Conservation (phyloP, 2,888 invertebrate species). For the Venusia cambrica region DNA sequence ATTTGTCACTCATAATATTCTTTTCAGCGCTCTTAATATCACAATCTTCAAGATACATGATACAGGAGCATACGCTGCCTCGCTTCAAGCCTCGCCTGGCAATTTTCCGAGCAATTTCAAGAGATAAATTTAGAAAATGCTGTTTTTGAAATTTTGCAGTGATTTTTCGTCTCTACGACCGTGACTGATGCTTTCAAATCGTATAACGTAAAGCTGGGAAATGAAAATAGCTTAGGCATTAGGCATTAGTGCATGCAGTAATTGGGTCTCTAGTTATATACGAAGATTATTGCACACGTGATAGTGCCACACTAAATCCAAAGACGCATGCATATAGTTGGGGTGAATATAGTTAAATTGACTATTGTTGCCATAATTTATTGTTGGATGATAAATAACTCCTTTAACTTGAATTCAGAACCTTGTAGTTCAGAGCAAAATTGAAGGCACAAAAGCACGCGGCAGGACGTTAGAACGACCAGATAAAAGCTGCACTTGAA, state of each 20-base stretch:
- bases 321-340: no score
- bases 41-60: conserved; percentile 35
- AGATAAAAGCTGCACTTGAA: no score
- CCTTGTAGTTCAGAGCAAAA: no score
- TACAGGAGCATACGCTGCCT: conserved; percentile 37
- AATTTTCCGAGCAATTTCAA: conserved; percentile 46
- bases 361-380: no score
- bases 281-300: conserved; percentile 12
- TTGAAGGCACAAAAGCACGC: no score
- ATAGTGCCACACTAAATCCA: no score
- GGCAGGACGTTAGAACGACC: no score
- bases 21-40: conserved; percentile 25
- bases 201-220: conserved; percentile 14
- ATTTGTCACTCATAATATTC: conserved; percentile 17
- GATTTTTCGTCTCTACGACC: conserved; percentile 33
- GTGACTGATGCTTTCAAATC: conserved; percentile 28
- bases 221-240: conserved; percentile 8
- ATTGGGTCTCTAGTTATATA: conserved; percentile 6
- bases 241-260: conserved; percentile 13
- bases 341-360: no score
- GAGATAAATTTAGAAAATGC: conserved; percentile 41
- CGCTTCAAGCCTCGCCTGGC: conserved; percentile 37
- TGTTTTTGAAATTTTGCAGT: conserved; percentile 39
- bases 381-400: no score
- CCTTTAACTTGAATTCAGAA: no score